phyloP scores from a whole-genome alignment of 2,797 vertebrate genomes.

The Gephyroberyx darwinii region DNA sequence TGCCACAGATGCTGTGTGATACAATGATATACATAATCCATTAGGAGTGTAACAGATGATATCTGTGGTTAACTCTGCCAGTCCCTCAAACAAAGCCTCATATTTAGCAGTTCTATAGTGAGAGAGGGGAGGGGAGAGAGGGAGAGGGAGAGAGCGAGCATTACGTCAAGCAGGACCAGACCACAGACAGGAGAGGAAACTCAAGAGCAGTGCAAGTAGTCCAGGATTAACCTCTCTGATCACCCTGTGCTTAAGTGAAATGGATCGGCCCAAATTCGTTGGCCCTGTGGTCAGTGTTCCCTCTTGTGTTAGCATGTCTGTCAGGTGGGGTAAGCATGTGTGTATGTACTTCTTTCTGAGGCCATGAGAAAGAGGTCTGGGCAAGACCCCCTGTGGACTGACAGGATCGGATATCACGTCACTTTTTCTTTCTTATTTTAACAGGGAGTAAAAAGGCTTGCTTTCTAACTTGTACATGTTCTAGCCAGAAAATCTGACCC shows the following conservation, averaged over 20 bases:
- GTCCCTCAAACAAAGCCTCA: conserved; percentile 32
- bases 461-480: conserved; percentile 48
- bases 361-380: conserved; percentile 32
- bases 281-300: conserved; percentile 37
- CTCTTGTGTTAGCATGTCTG: conserved; percentile 35
- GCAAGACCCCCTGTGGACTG: conserved; percentile 44
- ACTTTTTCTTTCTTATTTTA: conserved; percentile 39
- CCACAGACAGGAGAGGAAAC: conserved; percentile 62
- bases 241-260: conserved; percentile 65
- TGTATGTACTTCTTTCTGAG: conserved; percentile 3
- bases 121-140: neutral
- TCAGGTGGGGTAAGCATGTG: conserved; percentile 13
- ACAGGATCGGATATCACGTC: conserved; percentile 56
- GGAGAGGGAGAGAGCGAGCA: conserved; percentile 8
- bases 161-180: conserved; percentile 47
- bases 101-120: conserved; percentile 25
- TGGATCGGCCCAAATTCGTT: conserved; percentile 53
- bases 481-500: conserved; percentile 46
- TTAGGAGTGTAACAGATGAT: conserved; percentile 58
- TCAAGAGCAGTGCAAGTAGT: conserved; percentile 51
- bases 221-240: conserved; percentile 69
- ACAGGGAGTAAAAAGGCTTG: conserved; percentile 45
- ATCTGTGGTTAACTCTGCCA: conserved; percentile 56
- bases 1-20: conserved; percentile 59
- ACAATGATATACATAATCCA: conserved; percentile 55